Evolutionary conservation across 1,140 invertebrate genomes (phyloP).

Genomic region (Penaeus chinensis): DNA sequence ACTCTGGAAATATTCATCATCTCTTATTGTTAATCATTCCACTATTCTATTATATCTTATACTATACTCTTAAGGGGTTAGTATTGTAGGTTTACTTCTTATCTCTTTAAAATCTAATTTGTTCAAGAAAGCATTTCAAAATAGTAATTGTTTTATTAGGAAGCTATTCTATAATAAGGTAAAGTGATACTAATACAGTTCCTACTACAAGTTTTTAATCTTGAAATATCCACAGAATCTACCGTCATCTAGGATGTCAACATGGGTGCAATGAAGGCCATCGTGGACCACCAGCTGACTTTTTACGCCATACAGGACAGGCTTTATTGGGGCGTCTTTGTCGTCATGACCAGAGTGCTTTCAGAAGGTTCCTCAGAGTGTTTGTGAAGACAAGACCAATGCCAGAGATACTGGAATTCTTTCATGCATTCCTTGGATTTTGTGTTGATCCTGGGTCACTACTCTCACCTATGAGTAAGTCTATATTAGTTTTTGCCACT

Average conservation of each 20-base stretch:
- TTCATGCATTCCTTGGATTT: slow-evolving; percentile 95
- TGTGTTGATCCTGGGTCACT: slow-evolving; percentile 89
- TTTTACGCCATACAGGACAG: slow-evolving; percentile 87
- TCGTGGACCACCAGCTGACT: slow-evolving; percentile 89
- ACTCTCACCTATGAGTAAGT: slow-evolving; percentile 62
- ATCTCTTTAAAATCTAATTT: no score
- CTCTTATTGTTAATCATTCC: no score
- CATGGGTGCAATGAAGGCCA: slow-evolving; percentile 87
- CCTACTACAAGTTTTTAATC: no score
- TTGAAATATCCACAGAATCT: slow-evolving; percentile 74
- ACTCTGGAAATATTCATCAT: no score
- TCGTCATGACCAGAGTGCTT: slow-evolving; percentile 68
- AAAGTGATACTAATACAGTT: no score
- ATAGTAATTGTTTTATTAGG: no score
- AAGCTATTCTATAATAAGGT: no score
- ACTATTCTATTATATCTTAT: no score
- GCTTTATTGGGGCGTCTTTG: slow-evolving; percentile 81
- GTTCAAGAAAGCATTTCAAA: no score
- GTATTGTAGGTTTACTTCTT: no score
- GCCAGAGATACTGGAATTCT: slow-evolving; percentile 88
- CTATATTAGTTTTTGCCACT: not conserved
- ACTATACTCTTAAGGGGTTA: no score
- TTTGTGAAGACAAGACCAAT: slow-evolving; percentile 83
- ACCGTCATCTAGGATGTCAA: slow-evolving; percentile 91
- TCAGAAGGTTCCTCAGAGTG: slow-evolving; percentile 79